Conservation (phyloP, 2,797 vertebrate species). For the Chelon auratus region DNA sequence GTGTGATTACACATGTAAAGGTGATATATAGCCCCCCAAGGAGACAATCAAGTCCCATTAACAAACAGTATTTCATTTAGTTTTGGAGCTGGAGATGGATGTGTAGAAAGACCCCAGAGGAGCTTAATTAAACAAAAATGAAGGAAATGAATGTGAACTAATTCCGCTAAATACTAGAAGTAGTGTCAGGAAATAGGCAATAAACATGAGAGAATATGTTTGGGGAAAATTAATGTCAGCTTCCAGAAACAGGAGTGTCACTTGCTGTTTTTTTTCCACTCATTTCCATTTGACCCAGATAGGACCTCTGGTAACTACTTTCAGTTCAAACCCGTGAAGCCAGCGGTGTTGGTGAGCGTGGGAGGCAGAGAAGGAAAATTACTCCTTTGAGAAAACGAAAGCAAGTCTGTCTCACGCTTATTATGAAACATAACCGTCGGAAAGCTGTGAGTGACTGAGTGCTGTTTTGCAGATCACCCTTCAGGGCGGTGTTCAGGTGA, state of each 20-base stretch:
- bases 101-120: no score
- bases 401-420: constrained; percentile 21
- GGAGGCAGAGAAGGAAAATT: constrained; percentile 19
- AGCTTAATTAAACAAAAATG: no score
- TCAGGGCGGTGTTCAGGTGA: constrained; percentile 5
- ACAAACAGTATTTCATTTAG: no score
- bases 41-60: no score
- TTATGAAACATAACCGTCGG: constrained; percentile 35
- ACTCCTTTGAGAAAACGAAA: constrained; percentile 44
- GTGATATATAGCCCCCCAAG: no score
- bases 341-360: neutral
- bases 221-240: neutral
- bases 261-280: neutral
- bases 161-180: no score
- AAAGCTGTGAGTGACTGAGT: constrained; percentile 22
- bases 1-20: no score
- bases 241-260: constrained; percentile 5
- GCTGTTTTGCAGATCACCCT: constrained; percentile 41
- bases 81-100: no score
- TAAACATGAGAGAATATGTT: no score
- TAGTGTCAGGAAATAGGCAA: no score
- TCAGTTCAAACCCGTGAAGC: constrained; percentile 15
- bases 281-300: constrained; percentile 35
- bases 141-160: no score
- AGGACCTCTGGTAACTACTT: constrained; percentile 24